Evolutionary conservation across 2,888 invertebrate species (phyloP).

Genomic region (Hyalella azteca): DNA sequence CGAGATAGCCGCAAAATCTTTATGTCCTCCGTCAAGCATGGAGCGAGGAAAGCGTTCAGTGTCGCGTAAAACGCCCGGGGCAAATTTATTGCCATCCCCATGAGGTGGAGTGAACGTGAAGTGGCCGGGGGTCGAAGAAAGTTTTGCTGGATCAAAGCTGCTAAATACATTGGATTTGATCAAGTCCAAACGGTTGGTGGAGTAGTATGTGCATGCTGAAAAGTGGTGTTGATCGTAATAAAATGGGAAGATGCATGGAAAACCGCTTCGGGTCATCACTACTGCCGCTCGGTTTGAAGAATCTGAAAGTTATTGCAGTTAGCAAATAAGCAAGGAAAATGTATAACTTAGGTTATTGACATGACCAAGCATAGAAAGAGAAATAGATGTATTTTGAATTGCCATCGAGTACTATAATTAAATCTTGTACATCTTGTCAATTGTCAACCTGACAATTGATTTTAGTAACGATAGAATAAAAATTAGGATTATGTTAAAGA

Average conservation of each 20-base stretch:
- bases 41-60: not conserved
- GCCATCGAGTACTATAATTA: no score
- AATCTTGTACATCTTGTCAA: no score
- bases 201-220: not conserved
- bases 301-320: no score
- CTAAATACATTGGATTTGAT: not conserved
- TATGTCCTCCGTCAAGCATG: constrained; percentile 3
- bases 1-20: constrained; percentile 27
- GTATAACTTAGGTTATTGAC: no score
- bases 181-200: not conserved
- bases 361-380: no score
- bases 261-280: constrained; percentile 12
- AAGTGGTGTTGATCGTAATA: constrained; percentile 13
- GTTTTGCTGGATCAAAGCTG: constrained; percentile 8
- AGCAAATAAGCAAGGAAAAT: no score
- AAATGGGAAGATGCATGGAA: constrained; percentile 5
- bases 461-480: no score
- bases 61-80: constrained; percentile 1
- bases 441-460: no score
- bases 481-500: no score
- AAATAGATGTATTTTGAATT: no score
- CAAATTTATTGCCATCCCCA: not conserved
- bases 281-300: no score
- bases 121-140: not conserved
- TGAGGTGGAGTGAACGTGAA: not conserved